Evolutionary conservation across 2,888 invertebrate genomes (phyloP).

Genomic region (Ditylenchus weischeri): DNA sequence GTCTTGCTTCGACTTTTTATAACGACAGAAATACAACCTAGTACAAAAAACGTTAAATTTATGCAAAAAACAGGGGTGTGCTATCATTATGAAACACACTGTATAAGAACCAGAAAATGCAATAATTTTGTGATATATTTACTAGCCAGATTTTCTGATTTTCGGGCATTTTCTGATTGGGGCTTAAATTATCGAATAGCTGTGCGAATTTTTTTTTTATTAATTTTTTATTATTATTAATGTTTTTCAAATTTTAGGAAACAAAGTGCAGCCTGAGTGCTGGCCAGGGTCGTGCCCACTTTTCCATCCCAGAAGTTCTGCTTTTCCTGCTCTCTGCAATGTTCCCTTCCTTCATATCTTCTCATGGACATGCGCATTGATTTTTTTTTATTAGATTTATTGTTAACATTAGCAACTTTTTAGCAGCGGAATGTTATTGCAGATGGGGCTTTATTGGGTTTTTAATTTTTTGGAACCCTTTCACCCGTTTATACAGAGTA

Average conservation of each 20-base stretch:
- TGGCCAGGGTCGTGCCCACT: slow-evolving; percentile 1
- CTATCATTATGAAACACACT: no score
- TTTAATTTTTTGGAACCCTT: no score
- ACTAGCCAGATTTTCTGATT: not conserved
- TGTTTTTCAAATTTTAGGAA: slow-evolving; percentile 16
- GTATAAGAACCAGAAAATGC: not conserved
- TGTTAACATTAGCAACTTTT: no score
- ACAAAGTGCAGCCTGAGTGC: slow-evolving; percentile 14
- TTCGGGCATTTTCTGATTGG: not conserved
- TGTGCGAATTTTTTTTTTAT: no score
- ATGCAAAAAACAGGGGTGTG: no score
- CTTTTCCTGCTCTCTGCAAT: slow-evolving; percentile 20
- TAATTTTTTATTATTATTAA: not conserved
- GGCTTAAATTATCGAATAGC: no score
- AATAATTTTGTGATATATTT: not conserved
- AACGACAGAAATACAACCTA: no score
- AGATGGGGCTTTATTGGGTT: no score
- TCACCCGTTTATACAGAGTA: no score
- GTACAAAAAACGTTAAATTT: no score
- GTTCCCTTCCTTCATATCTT: slow-evolving; percentile 25
- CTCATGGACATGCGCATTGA: slow-evolving; percentile 11
- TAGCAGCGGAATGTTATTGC: no score
- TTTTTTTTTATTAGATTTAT: not conserved
- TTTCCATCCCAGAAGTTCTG: slow-evolving; percentile 20
- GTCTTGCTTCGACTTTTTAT: no score